Base-by-base conservation (phyloP, 2,797 vertebrate species). In the Yasuhikotakia modesta region DNA sequence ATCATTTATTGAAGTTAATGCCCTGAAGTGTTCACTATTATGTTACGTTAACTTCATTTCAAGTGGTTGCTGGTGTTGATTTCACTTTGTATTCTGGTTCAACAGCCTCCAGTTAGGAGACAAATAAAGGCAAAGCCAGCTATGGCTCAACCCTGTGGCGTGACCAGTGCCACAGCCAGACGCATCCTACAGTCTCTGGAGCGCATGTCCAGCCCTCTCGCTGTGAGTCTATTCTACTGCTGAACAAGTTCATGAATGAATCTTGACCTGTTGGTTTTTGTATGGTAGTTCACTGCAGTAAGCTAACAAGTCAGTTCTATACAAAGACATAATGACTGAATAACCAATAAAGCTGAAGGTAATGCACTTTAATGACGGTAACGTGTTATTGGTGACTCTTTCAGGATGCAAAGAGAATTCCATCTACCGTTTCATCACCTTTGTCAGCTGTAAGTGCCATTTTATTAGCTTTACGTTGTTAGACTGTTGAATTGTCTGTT, bases 331-430 rank as follows among this genome's bases (percentile, higher is more conserved):
- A 43, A 43, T 43, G 39, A 43, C 39, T 43, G 39, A 43, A 43
- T 43, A 43, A 43, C 10, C 2, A 43, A 11, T 8, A 2, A 0
- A 43, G 39, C 39, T 43, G 39, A 43, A 43, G 39, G 39, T 11
- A 43, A 43, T 43, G 2, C 39, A 11, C 8, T 43, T 43, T 11
- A 43, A 43, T 43, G 8, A 43, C 10, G 10, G 2, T 63, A 63
- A 63, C 30, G 11, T 32, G 27, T 60, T 60, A n/a, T 8, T 63
- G 30, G 7, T 63, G 16, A 17, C 64, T 57, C 74, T 64, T 77
- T 79, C 85, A 99, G 98, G 98, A 99, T 92, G 98, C 96, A 53
- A 98, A 95, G 90, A 95, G 95, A 91, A 99, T 99, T 86, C 96
- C 98, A 0, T 94, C 96, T 86, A 76, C 91, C 76, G 82, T 88